phyloP scores from a whole-genome alignment of 2,113 vertebrate species.

The Clarias magur region DNA sequence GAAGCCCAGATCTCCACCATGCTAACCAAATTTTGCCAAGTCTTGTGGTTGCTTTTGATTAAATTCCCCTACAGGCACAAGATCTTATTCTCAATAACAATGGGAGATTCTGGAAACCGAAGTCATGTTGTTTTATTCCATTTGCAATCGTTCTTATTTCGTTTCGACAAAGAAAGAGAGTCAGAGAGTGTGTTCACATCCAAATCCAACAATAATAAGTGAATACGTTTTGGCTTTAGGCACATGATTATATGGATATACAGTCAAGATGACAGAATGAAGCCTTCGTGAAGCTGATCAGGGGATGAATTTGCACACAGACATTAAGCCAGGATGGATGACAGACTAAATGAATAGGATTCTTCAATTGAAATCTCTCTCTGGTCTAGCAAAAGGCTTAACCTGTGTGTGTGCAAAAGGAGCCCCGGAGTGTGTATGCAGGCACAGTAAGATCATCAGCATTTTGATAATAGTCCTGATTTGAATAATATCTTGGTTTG shows the following conservation, averaged over 20 bases:
- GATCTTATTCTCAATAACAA: background rate
- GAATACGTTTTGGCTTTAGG: background rate
- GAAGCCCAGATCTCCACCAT: background rate
- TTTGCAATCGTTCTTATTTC: background rate
- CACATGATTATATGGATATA: background rate
- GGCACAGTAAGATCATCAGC: background rate
- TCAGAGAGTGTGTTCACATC: background rate
- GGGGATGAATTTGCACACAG: background rate
- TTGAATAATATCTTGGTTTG: background rate
- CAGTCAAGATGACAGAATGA: background rate
- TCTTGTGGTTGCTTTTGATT: background rate
- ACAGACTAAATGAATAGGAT: background rate
- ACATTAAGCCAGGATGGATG: no score
- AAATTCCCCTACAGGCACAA: background rate
- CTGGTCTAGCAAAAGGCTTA: background rate
- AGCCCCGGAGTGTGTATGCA: background rate
- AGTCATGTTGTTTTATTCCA: constrained; percentile 8
- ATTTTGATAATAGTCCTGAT: constrained; percentile 23
- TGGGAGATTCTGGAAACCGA: background rate
- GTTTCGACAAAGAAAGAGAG: background rate
- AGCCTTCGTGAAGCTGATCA: background rate
- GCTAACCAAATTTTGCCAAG: background rate
- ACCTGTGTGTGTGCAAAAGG: background rate
- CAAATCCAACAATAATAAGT: background rate
- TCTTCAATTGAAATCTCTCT: background rate